Evolutionary conservation across 2,888 invertebrate genomes (phyloP).

Genomic region (Polyploca ridens): DNA sequence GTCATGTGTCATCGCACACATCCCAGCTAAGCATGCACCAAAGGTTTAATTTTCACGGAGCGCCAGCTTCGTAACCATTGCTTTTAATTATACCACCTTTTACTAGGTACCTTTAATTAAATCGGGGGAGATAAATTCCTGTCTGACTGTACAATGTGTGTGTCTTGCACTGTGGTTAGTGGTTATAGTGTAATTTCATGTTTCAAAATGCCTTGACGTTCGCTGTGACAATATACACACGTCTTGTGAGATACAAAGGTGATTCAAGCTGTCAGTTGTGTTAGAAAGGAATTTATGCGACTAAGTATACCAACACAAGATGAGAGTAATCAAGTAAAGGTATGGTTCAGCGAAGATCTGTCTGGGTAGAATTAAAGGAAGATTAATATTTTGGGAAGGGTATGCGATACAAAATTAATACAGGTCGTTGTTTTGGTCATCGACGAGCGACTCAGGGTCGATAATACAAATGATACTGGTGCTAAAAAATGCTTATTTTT

Average conservation of each 20-base stretch:
- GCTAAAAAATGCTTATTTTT: no score
- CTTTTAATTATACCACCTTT: conserved; percentile 53
- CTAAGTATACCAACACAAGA: not conserved
- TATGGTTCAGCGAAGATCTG: not conserved
- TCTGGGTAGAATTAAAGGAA: not conserved
- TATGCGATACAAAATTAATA: not conserved
- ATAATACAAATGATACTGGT: no score
- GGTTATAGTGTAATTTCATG: conserved; percentile 51
- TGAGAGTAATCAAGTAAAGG: not conserved
- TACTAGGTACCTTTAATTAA: conserved; percentile 58
- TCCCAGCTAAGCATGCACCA: conserved; percentile 29
- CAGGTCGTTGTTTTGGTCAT: no score
- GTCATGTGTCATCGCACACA: conserved; percentile 31
- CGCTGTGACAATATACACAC: not conserved
- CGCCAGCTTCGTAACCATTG: conserved; percentile 39
- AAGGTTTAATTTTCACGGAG: conserved; percentile 37
- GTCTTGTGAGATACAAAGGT: not conserved
- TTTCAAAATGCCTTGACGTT: conserved; percentile 35
- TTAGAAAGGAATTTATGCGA: not conserved
- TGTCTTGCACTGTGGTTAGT: conserved; percentile 34
- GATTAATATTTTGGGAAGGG: not conserved
- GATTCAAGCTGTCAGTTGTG: conserved; percentile 2
- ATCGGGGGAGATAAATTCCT: conserved; percentile 68
- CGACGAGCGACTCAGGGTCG: no score
- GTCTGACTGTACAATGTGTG: conserved; percentile 39